phyloP scores from a whole-genome alignment of 2,113 vertebrate genomes.

The Isurus oxyrinchus region DNA sequence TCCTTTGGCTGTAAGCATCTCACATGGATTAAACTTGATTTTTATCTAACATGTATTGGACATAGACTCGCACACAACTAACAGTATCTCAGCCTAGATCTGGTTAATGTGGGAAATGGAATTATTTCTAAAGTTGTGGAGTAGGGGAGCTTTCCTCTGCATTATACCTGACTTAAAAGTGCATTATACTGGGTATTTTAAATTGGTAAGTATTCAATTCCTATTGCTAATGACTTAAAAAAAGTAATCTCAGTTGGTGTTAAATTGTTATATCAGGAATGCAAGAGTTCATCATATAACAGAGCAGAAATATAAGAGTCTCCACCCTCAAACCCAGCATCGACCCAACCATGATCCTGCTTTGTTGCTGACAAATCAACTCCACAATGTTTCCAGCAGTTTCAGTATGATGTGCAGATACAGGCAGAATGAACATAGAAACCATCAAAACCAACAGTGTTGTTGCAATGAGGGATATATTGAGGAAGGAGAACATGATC shows the following conservation, averaged over 20 bases:
- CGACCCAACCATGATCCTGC: neutral
- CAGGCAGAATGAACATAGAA: neutral
- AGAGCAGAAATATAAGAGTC: neutral
- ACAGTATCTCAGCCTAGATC: neutral
- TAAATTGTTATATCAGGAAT: neutral
- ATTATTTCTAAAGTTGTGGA: neutral
- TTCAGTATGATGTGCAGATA: neutral
- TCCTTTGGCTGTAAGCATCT: neutral
- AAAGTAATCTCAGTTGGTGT: neutral
- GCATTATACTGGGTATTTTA: neutral
- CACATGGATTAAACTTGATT: neutral
- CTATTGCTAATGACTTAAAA: neutral
- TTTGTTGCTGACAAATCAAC: neutral
- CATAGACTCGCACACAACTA: neutral
- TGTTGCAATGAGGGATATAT: neutral
- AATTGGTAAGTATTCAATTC: neutral
- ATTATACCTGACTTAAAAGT: neutral
- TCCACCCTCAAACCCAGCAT: neutral
- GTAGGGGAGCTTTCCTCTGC: neutral
- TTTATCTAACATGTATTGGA: neutral
- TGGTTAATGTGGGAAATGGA: neutral
- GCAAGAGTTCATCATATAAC: neutral
- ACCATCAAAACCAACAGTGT: neutral
- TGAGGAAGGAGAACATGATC: neutral
- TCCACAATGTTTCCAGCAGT: neutral